phyloP scores from a whole-genome alignment of 2,888 invertebrate genomes.

The Macrophya alboannulata region DNA sequence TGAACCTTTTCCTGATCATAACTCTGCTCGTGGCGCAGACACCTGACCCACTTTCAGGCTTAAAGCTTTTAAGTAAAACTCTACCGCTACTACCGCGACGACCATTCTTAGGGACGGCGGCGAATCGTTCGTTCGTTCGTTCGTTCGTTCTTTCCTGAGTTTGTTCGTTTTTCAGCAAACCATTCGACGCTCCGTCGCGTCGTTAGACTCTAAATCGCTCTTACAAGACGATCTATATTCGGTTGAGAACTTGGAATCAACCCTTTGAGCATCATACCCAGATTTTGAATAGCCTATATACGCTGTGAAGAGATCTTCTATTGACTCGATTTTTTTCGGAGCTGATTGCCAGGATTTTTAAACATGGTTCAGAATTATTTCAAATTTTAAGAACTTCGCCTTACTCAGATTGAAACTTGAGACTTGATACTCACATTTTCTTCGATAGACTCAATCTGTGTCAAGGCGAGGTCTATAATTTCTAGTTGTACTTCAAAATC shows the following conservation, averaged over 20 bases:
- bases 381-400: too few relatives aligned
- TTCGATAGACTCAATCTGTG: too few relatives aligned
- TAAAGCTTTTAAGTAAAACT: slow-evolving; percentile 53
- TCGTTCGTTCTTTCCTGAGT: neutral
- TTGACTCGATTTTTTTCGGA: too few relatives aligned
- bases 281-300: neutral
- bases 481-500: too few relatives aligned
- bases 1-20: slow-evolving; percentile 51
- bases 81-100: neutral
- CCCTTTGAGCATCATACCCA: neutral
- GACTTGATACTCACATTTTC: too few relatives aligned
- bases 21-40: slow-evolving; percentile 51
- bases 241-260: neutral
- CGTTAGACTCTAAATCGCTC: slow-evolving; percentile 41
- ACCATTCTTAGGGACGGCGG: slow-evolving; percentile 16
- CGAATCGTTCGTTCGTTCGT: slow-evolving; percentile 40
- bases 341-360: too few relatives aligned
- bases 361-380: too few relatives aligned
- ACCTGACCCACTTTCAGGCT: slow-evolving; percentile 53
- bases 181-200: neutral
- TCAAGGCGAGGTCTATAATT: too few relatives aligned
- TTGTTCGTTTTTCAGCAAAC: neutral
- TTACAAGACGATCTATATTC: neutral
- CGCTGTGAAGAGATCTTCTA: neutral
- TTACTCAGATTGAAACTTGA: too few relatives aligned